phyloP scores from a whole-genome alignment of 2,888 invertebrate genomes.

The Tricholauxania praeusta region DNA sequence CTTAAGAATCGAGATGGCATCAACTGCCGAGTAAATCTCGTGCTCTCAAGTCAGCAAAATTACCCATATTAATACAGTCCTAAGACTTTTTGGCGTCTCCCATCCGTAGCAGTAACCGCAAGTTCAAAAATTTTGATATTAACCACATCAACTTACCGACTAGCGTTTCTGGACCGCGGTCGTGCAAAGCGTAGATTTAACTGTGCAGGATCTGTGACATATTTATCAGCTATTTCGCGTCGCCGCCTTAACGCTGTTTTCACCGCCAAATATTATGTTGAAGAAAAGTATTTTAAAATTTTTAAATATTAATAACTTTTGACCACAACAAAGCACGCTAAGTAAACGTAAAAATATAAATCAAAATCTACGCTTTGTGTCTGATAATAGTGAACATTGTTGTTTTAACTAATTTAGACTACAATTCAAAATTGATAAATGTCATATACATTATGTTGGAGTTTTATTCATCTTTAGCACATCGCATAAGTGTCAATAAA shows the following conservation, averaged over 20 bases:
- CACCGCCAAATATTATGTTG: background rate
- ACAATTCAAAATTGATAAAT: background rate
- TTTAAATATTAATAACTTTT: conserved; percentile 14
- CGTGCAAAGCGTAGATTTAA: conserved; percentile 84
- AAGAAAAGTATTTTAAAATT: conserved; percentile 8
- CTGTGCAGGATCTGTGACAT: conserved; percentile 86
- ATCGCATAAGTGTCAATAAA: background rate
- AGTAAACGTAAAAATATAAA: conserved; percentile 11
- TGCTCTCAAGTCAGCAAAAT: too few species aligned
- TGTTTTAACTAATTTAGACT: too few species aligned
- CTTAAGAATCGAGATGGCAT: too few species aligned
- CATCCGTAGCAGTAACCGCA: too few species aligned
- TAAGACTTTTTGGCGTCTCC: too few species aligned
- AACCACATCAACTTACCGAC: conserved; percentile 57
- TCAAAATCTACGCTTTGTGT: background rate
- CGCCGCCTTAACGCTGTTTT: conserved; percentile 75
- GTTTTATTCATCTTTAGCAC: background rate
- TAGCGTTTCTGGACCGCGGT: conserved; percentile 70
- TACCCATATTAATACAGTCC: too few species aligned
- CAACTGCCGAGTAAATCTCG: too few species aligned
- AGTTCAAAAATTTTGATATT: background rate
- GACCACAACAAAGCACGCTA: conserved; percentile 8
- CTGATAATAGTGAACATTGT: background rate
- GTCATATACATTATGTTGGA: background rate
- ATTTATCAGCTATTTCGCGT: conserved; percentile 84